phyloP scores from a whole-genome alignment of 2,888 invertebrate genomes.

The Agelastica alni region DNA sequence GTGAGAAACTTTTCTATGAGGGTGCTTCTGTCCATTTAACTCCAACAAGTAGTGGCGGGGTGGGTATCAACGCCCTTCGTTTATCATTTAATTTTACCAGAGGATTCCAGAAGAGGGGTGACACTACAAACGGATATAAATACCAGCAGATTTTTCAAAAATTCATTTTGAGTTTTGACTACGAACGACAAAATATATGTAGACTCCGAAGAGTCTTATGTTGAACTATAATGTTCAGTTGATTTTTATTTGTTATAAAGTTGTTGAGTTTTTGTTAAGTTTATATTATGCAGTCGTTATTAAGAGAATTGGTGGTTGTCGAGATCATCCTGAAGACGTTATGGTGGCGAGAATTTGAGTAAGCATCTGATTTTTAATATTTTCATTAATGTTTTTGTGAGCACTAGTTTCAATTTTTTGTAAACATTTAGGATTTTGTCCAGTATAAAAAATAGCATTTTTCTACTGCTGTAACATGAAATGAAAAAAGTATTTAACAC shows the following conservation, averaged over 20 bases:
- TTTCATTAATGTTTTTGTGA: too few species aligned
- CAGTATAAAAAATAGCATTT: too few species aligned
- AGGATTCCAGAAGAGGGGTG: conserved; percentile 7
- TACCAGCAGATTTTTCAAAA: conserved; percentile 6
- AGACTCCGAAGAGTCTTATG: too few species aligned
- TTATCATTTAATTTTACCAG: background rate
- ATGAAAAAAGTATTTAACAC: too few species aligned
- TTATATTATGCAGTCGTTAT: conserved; percentile 14
- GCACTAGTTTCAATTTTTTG: too few species aligned
- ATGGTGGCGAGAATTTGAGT: conserved; percentile 11
- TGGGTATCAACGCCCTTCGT: background rate
- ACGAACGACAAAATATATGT: too few species aligned
- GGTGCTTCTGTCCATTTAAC: conserved; percentile 13
- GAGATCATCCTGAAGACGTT: background rate
- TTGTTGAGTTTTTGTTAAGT: conserved; percentile 32
- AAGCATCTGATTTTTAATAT: conserved; percentile 13
- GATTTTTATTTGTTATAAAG: conserved; percentile 21
- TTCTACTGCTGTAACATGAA: too few species aligned
- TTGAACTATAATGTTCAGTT: conserved; percentile 24
- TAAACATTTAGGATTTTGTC: too few species aligned
- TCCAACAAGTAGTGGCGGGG: conserved; percentile 3
- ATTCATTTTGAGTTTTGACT: conserved; percentile 12
- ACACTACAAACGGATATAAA: conserved; percentile 10
- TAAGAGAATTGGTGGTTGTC: conserved; percentile 4
- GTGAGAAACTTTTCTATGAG: conserved; percentile 20